phyloP scores from a whole-genome alignment of 1,140 invertebrate genomes.

The Wiebesia pumilae region DNA sequence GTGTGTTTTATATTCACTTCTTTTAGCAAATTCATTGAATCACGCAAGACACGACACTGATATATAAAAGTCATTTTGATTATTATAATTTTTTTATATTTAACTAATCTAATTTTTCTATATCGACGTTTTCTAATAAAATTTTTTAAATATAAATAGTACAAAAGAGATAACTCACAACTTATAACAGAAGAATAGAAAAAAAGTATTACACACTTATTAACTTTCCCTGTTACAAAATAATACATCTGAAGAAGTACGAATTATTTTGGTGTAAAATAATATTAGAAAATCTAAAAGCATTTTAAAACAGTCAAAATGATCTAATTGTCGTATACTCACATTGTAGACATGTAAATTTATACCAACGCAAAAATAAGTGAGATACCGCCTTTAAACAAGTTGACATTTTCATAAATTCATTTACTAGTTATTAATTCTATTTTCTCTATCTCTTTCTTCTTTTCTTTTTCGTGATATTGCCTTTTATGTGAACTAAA shows the following conservation, averaged over 20 bases:
- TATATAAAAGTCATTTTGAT: neutral
- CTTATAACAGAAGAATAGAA: too few species aligned
- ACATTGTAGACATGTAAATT: neutral
- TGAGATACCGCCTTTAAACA: neutral
- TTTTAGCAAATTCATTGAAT: neutral
- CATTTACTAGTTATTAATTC: constrained; percentile 31
- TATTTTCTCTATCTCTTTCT: neutral
- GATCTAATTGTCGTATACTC: neutral
- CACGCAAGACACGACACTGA: neutral
- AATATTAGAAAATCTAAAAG: neutral
- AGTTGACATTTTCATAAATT: constrained; percentile 34
- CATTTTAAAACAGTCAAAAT: neutral
- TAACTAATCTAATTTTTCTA: neutral
- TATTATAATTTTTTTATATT: neutral
- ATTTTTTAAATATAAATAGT: too few species aligned
- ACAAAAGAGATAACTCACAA: too few species aligned
- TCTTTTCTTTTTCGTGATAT: neutral
- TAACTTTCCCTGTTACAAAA: too few species aligned
- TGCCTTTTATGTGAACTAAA: constrained; percentile 3
- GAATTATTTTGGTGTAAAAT: neutral
- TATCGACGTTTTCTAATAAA: too few species aligned
- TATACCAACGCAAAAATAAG: neutral
- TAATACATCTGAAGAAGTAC: too few species aligned
- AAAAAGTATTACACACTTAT: too few species aligned
- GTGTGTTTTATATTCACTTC: neutral